A percentile compares a stretch with the other conserved stretches of the same genome.
These are phyloP conservation scores for Atrina japonica DNA, from an alignment of 2,888 invertebrate genomes.

Conservation along the genomic window DNA sequence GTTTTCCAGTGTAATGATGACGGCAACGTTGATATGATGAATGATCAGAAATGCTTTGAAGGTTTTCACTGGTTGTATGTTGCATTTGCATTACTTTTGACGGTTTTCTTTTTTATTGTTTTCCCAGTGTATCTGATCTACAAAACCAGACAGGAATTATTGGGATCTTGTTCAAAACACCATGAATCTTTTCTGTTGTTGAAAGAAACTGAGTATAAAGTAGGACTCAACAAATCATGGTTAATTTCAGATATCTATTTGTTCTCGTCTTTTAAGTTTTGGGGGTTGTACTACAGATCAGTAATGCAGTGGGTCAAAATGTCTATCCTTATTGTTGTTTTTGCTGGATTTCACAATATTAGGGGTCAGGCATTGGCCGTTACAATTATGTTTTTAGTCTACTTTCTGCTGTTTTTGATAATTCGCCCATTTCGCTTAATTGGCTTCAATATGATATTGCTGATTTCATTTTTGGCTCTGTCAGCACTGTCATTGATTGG, in stretches of 20 bases:
- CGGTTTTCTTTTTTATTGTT: slow-evolving; percentile 62
- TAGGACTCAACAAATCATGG: slow-evolving; percentile 75
- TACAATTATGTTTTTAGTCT: slow-evolving; percentile 53
- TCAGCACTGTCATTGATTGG: slow-evolving; percentile 66
- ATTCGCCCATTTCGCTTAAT: slow-evolving; percentile 72
- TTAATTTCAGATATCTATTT: slow-evolving; percentile 69
- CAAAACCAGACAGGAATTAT: slow-evolving; percentile 62
- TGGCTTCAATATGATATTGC: slow-evolving; percentile 67
- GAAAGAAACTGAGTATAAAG: slow-evolving; percentile 76
- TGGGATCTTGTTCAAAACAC: slow-evolving; percentile 63
- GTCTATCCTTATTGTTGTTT: slow-evolving; percentile 62
- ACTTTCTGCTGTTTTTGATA: slow-evolving; percentile 54
- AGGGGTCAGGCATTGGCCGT: slow-evolving; percentile 62
- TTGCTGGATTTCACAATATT: slow-evolving; percentile 63
- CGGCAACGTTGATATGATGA: slow-evolving; percentile 66
- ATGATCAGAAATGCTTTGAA: slow-evolving; percentile 63
- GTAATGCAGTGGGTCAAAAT: slow-evolving; percentile 64
- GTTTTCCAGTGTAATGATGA: slow-evolving; percentile 70
- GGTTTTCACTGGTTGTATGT: slow-evolving; percentile 70
- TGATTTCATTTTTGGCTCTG: slow-evolving; percentile 63
- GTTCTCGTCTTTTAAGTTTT: slow-evolving; percentile 74
- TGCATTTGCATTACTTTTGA: slow-evolving; percentile 56
- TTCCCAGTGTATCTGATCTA: slow-evolving; percentile 71
- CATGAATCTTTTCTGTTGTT: slow-evolving; percentile 75
- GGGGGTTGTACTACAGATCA: slow-evolving; percentile 69